Conservation (phyloP, 2,888 invertebrate genomes). For the Drosophila trichaetosa region DNA sequence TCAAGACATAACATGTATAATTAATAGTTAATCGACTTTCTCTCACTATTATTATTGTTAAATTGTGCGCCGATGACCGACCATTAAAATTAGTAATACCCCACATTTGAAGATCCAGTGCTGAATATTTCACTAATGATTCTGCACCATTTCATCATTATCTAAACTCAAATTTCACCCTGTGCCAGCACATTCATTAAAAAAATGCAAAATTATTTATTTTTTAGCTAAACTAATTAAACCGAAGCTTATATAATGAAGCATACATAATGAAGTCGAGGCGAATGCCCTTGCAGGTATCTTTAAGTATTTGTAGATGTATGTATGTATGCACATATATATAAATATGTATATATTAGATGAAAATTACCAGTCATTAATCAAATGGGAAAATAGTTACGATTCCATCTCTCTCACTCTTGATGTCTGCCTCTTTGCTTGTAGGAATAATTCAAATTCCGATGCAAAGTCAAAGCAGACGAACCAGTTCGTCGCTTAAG, state of each 20-base stretch:
- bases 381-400: constrained; percentile 69
- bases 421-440: constrained; percentile 13
- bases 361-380: constrained; percentile 66
- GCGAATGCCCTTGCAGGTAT: constrained; percentile 53
- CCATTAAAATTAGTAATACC: constrained; percentile 48
- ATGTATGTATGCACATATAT: not conserved
- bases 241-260: constrained; percentile 68
- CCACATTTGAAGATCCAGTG: constrained; percentile 41
- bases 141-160: constrained; percentile 60
- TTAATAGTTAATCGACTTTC: constrained; percentile 1
- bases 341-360: constrained; percentile 27
- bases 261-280: constrained; percentile 42
- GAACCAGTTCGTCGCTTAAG: constrained; percentile 68
- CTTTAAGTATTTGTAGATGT: not conserved
- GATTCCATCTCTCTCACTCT: constrained; percentile 23
- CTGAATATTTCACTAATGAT: constrained; percentile 55
- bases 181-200: constrained; percentile 57
- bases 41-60: not conserved
- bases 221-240: constrained; percentile 65
- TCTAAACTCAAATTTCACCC: constrained; percentile 55
- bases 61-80: not conserved
- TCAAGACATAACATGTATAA: not conserved
- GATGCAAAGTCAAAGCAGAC: constrained; percentile 46
- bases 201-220: constrained; percentile 48
- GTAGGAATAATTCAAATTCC: constrained; percentile 67